Evolutionary conservation across 1,140 invertebrate species (phyloP).

Genomic region (Hylaeus volcanicus): DNA sequence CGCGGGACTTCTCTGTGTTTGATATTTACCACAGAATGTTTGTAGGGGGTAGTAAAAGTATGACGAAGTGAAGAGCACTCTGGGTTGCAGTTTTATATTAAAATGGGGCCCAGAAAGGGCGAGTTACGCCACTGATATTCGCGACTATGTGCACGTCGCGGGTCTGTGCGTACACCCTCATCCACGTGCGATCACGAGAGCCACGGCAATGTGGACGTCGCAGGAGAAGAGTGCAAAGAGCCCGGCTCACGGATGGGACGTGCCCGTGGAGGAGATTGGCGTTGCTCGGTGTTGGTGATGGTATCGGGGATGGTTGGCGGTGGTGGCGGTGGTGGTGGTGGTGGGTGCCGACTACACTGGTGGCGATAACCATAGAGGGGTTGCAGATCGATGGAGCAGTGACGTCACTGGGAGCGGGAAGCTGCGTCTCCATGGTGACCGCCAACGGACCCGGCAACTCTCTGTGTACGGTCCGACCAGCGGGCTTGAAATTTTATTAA

Average conservation of each 20-base stretch:
- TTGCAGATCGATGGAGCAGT: constrained; percentile 80
- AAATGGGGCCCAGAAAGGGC: too few relatives aligned
- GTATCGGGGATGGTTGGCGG: constrained; percentile 25
- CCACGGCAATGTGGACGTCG: background rate
- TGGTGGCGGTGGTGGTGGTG: constrained; percentile 31
- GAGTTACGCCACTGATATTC: too few relatives aligned
- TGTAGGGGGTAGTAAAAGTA: too few relatives aligned
- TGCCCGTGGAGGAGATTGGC: constrained; percentile 10
- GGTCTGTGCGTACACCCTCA: constrained; percentile 24
- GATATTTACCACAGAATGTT: too few relatives aligned
- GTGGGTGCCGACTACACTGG: constrained; percentile 43
- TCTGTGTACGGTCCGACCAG: constrained; percentile 55
- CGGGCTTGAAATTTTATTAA: constrained; percentile 80
- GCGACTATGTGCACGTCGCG: constrained; percentile 7
- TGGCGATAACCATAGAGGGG: constrained; percentile 67
- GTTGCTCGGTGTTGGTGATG: constrained; percentile 45
- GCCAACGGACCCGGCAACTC: constrained; percentile 77
- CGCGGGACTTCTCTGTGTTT: too few relatives aligned
- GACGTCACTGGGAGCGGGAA: constrained; percentile 79
- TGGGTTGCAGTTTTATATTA: too few relatives aligned
- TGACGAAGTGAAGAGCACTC: too few relatives aligned
- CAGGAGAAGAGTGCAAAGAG: constrained; percentile 18
- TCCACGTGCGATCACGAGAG: constrained; percentile 14
- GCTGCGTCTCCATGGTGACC: constrained; percentile 80
- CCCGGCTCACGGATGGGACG: constrained; percentile 15